A percentile compares a stretch with the other conserved stretches of the same genome.
These are phyloP conservation scores for Pleuronectes platessa DNA, from an alignment of 2,113 vertebrate genomes.

Conservation along the genomic window DNA sequence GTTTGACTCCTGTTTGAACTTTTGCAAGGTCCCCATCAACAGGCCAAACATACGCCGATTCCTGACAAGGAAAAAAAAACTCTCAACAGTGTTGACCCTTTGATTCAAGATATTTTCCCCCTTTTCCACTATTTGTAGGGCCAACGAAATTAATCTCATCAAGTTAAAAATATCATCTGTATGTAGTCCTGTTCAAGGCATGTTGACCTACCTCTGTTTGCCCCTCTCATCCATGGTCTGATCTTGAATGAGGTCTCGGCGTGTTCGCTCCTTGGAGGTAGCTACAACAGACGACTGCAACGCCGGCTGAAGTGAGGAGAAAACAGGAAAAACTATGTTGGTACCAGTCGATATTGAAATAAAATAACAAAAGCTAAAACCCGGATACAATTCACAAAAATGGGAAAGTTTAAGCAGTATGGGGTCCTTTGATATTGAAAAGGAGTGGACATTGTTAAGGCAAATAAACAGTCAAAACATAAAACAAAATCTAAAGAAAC, in stretches of 20 bases:
- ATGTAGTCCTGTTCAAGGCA: accelerated
- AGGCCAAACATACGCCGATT: slow-evolving; percentile 99
- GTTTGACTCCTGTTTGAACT: slow-evolving; percentile 98
- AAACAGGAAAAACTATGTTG: neutral
- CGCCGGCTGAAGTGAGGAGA: slow-evolving; percentile 85
- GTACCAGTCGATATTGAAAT: neutral
- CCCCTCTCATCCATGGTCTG: slow-evolving; percentile 99
- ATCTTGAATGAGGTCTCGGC: slow-evolving; percentile 99
- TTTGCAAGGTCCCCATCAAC: slow-evolving; percentile 99
- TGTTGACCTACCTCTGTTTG: slow-evolving; percentile 90
- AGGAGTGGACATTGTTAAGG: too few relatives aligned
- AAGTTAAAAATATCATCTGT: neutral
- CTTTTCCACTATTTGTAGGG: neutral
- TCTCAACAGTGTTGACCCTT: too few relatives aligned
- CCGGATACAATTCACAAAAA: neutral
- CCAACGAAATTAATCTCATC: neutral
- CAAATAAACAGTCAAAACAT: too few relatives aligned
- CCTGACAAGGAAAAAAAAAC: slow-evolving; percentile 73
- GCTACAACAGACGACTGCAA: slow-evolving; percentile 99
- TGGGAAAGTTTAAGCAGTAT: too few relatives aligned
- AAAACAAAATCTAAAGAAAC: too few relatives aligned
- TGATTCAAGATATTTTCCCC: neutral
- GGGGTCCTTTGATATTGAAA: too few relatives aligned
- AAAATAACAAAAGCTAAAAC: neutral
- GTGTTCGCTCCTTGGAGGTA: slow-evolving; percentile 99